Base-by-base conservation (phyloP, 2,888 invertebrate species). In the Xylota sylvarum region DNA sequence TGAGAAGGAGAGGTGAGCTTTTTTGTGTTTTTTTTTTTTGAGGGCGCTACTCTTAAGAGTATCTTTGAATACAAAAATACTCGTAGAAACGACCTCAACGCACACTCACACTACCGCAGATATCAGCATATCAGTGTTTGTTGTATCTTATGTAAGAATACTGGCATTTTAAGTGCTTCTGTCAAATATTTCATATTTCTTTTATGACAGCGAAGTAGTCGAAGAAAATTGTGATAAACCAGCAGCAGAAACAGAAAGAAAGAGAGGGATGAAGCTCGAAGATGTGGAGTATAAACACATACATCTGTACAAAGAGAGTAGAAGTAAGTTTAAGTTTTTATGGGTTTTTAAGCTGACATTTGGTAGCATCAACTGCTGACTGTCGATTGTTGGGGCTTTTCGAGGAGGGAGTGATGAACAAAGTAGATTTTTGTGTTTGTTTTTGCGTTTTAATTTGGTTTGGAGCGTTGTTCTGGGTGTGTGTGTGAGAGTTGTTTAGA, bases 131-230 rank as follows among this genome's bases (percentile, higher is more conserved):
- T 17, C 5, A 40, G 60, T 40, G 6, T 40, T 30, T 30, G 30
- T 17, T 32, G 17, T 48, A 27, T 62, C 37, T 60, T 62, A 73
- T 60, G 73, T 73, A 79, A 72, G 64, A 37, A 65, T 40, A 60
- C 69, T 60, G 55, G 32, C 65, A 69, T 74, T 74, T 73, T 67
- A 62, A 74, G 73, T 74, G 58, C 43, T 81, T 60, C 46, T 67
- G 73, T 74, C 67, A 67, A 62, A 81, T 74, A 74, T 74, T 69
- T 81, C 23, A 73, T 74, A 60, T 60, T 72, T 80, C 48, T 72
- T 65, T 65, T 58, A 81, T 60, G 60, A 74, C 73, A 72, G 40
- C 56, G 10, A 35, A 48, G 19, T 62, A 56, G 56, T 2, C 14
- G 23, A 35, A 43, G 14, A 14, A 43, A 12, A 40, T 3, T 9